A percentile compares a stretch with the other conserved stretches of the same genome.
Evolutionary conservation across 1,140 invertebrate genomes (phyloP).

Genomic region (Amyelois transitella): DNA sequence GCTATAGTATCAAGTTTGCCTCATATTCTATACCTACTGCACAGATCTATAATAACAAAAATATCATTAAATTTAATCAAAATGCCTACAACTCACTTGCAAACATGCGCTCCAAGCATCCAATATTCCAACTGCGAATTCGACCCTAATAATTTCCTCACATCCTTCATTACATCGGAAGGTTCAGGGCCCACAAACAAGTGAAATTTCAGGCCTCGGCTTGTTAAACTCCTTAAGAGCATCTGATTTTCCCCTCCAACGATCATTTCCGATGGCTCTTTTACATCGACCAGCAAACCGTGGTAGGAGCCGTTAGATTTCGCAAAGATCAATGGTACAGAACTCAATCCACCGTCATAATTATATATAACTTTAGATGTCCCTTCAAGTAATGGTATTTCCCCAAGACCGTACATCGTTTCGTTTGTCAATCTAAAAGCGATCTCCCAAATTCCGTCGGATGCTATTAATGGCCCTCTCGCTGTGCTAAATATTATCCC

Average conservation of each 20-base stretch:
- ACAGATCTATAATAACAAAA: not conserved
- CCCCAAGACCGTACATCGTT: constrained; percentile 54
- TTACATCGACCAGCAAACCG: constrained; percentile 45
- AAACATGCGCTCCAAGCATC: constrained; percentile 62
- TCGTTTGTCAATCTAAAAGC: constrained; percentile 53
- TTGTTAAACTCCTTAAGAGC: constrained; percentile 48
- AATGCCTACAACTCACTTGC: constrained; percentile 34
- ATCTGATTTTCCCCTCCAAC: constrained; percentile 38
- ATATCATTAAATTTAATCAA: not conserved
- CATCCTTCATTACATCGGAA: constrained; percentile 51
- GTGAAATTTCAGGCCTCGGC: constrained; percentile 44
- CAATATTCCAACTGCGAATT: constrained; percentile 48
- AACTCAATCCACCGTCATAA: constrained; percentile 29
- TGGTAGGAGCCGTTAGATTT: constrained; percentile 43
- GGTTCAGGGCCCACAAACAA: constrained; percentile 59
- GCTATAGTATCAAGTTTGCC: too few relatives aligned
- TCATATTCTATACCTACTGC: too few relatives aligned
- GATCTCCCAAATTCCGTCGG: constrained; percentile 61
- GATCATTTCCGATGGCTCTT: constrained; percentile 43
- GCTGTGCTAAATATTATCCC: constrained; percentile 50
- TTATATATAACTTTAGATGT: constrained; percentile 50
- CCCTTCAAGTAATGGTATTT: constrained; percentile 42
- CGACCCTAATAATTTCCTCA: constrained; percentile 29
- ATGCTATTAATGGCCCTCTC: constrained; percentile 55
- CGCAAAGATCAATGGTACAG: constrained; percentile 54